Percentiles rank a stretch among this genome's conserved stretches.
Conservation (phyloP, 1,140 invertebrate genomes). For the Telenomus remus region DNA sequence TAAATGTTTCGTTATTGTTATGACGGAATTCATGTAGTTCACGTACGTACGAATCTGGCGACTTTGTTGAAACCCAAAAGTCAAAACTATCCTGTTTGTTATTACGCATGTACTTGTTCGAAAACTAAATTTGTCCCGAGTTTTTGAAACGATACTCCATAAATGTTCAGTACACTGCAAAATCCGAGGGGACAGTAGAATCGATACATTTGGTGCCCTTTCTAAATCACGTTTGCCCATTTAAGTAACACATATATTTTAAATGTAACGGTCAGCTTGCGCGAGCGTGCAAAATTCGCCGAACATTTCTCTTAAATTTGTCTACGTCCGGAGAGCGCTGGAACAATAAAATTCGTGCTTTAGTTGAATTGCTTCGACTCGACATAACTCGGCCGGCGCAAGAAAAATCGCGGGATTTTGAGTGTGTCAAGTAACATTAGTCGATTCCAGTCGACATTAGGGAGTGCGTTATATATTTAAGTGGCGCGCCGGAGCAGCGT, state of each 20-base stretch:
- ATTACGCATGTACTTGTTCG: no score
- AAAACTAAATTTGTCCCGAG: no score
- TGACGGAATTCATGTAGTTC: neutral
- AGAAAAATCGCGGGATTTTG: conserved; percentile 32
- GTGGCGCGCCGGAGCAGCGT: conserved; percentile 19
- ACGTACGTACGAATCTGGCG: neutral
- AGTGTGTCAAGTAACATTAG: conserved; percentile 41
- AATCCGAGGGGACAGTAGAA: conserved; percentile 1
- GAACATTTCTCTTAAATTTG: conserved; percentile 27
- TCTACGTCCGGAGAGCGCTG: conserved; percentile 14
- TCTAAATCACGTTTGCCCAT: conserved; percentile 21
- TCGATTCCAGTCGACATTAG: conserved; percentile 34
- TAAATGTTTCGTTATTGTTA: conserved; percentile 20
- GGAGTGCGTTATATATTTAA: conserved; percentile 41
- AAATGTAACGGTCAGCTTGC: conserved; percentile 22
- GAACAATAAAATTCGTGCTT: conserved; percentile 36
- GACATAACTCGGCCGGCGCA: conserved; percentile 5
- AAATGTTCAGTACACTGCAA: neutral
- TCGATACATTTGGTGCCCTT: conserved; percentile 16
- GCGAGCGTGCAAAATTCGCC: conserved; percentile 4
- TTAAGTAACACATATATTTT: conserved; percentile 25
- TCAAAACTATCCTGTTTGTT: neutral
- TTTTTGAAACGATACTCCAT: neutral
- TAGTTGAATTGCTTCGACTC: conserved; percentile 13
- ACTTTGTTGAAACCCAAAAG: neutral